Conservation (phyloP, 2,797 vertebrate species). For the Labeo calbasu region DNA sequence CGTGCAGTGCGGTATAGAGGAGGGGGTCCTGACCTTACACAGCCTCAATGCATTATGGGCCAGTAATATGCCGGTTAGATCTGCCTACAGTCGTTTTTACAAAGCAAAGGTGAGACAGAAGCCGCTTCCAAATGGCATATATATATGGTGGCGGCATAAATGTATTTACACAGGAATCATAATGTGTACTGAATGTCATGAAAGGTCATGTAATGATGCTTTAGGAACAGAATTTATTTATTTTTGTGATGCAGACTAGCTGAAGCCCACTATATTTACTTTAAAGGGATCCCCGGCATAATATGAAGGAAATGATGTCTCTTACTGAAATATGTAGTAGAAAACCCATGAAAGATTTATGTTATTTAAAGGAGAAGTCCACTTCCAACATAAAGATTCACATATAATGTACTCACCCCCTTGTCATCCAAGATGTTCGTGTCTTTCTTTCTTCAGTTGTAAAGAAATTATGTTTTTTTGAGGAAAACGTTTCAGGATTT, state of each 20-base stretch:
- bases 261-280: not conserved
- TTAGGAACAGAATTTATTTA: not conserved
- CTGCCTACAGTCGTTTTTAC: not conserved
- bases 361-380: no score
- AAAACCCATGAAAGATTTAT: no score
- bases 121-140: not conserved
- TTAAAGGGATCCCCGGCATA: not conserved
- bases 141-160: not conserved
- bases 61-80: not conserved
- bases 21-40: not conserved
- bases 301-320: no score
- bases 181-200: not conserved
- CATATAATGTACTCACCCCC: no score
- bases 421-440: no score
- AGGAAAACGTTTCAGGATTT: no score
- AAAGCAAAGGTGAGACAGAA: not conserved
- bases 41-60: not conserved
- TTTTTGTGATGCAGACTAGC: not conserved
- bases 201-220: not conserved
- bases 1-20: not conserved
- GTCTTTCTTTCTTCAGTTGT: no score
- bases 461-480: no score
- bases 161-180: constrained; percentile 3
- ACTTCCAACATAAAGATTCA: no score
- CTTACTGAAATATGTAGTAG: no score